phyloP scores from a whole-genome alignment of 2,113 vertebrate genomes.

The Fregata magnificens region DNA sequence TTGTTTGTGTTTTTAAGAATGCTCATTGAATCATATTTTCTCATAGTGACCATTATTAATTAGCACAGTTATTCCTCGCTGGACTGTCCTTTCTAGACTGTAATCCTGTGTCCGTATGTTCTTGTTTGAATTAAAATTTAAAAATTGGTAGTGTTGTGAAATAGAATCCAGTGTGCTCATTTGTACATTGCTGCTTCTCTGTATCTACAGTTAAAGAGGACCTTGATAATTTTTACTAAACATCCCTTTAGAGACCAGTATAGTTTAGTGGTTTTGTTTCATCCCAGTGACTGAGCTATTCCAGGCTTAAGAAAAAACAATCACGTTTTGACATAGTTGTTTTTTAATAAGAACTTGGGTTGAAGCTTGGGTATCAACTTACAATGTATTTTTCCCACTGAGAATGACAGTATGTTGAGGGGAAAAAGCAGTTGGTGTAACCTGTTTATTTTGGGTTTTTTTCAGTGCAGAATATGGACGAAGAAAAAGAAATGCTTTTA shows the following conservation, averaged over 20 bases:
- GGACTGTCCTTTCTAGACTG: background rate
- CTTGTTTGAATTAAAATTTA: background rate
- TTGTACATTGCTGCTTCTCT: background rate
- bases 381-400: background rate
- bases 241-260: background rate
- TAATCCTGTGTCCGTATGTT: background rate
- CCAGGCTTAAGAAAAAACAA: background rate
- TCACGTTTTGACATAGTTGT: accelerated
- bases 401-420: background rate
- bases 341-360: background rate
- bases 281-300: background rate
- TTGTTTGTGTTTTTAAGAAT: background rate
- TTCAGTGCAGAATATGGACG: constrained; percentile 89
- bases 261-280: background rate
- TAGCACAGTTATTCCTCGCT: background rate
- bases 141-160: background rate
- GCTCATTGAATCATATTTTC: background rate
- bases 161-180: background rate
- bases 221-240: background rate
- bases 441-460: background rate
- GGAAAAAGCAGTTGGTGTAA: background rate
- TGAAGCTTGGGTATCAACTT: background rate
- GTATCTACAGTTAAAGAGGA: background rate
- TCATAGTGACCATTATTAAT: background rate
- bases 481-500: constrained; percentile 92